Base-by-base conservation (phyloP, 2,888 invertebrate genomes). In the Melanophora roralis region DNA sequence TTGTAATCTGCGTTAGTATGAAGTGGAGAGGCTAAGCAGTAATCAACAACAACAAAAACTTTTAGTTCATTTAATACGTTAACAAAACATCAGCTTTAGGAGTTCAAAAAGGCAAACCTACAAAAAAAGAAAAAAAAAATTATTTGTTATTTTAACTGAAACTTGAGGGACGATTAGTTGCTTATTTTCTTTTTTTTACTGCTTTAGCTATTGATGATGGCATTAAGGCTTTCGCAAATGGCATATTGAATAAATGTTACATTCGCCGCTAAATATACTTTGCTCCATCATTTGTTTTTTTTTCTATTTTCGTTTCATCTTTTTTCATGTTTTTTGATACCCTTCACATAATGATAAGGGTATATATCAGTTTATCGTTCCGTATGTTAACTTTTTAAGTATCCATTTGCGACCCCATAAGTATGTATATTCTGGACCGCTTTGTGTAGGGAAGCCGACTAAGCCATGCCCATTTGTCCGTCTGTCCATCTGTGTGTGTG, bases 181-280 rank as follows among this genome's bases (percentile, higher is more conserved):
- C 21, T 34, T 43, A 19, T 49, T 19, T 27, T 53, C 2, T 62
- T 32, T 40, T 36, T 19, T 27, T 55, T 43, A 32, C 11, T 27
- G 45, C 51, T 27, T 14, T n/a, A n/a, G n/a, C n/a, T 47, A 21
- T 16, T 36, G 62, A 43, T 72, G 55, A 38, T 76, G 76, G 51
- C 49, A 75, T 79, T 76, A 57, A 67, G 59, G 72, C 62, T 76
- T 72, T 76, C 57, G 38, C 72, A 76, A 80, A 76, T 64, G 67
- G 67, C 67, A 76, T 27, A 27, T 36, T 60, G 72, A 27, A 45
- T 68, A 57, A 69, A 69, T 64, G 43, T 72, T 76, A 72, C 49
- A 49, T 71, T 72, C 71, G 75, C 60, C 62, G 45, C 53, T 55
- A 62, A 55, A 68, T 51, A 43, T 53, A 45, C 27, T 53, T 60